Conservation (phyloP, 2,888 invertebrate genomes). For the Polia nebulosa region DNA sequence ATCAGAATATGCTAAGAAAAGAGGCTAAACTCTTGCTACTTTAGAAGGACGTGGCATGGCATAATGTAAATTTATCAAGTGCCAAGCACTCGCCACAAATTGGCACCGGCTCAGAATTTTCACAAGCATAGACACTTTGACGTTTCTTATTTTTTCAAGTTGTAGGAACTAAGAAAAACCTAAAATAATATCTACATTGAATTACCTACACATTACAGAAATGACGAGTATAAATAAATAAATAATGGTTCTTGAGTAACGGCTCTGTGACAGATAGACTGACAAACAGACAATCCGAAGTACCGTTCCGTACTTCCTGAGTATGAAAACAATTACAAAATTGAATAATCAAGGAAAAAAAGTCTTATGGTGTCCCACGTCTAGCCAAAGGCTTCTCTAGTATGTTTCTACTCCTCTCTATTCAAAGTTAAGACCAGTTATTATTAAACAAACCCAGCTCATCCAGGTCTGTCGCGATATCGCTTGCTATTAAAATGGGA, state of each 20-base stretch:
- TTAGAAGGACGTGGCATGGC: conserved; percentile 47
- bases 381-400: too few relatives aligned
- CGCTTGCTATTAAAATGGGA: too few relatives aligned
- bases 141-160: conserved; percentile 37
- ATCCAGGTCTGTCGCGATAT: too few relatives aligned
- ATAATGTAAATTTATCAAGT: conserved; percentile 63
- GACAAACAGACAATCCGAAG: too few relatives aligned
- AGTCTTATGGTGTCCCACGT: too few relatives aligned
- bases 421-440: too few relatives aligned
- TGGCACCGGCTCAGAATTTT: conserved; percentile 60
- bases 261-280: neutral
- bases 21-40: conserved; percentile 31
- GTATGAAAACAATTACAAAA: too few relatives aligned
- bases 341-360: too few relatives aligned
- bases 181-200: neutral
- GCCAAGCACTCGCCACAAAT: conserved; percentile 58
- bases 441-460: too few relatives aligned
- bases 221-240: neutral
- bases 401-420: too few relatives aligned
- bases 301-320: too few relatives aligned
- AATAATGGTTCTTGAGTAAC: neutral
- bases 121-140: conserved; percentile 45
- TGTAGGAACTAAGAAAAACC: conserved; percentile 1
- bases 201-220: neutral
- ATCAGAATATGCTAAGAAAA: conserved; percentile 21